A percentile compares a stretch with the other conserved stretches of the same genome.
phyloP scores from a whole-genome alignment of 2,888 invertebrate species.

The Acleris cristana region DNA sequence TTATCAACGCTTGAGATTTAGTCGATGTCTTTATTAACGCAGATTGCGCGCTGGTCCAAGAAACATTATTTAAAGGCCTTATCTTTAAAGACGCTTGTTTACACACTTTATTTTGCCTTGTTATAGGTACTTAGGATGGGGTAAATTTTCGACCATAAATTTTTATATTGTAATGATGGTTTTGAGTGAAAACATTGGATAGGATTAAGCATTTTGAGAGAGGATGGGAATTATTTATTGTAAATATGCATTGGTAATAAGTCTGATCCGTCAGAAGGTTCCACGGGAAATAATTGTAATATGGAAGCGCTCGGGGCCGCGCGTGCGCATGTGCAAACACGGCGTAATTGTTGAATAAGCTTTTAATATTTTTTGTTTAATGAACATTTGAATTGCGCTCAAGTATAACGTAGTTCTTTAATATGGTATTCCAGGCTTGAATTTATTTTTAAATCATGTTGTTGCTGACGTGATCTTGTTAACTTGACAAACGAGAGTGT shows the following conservation, averaged over 20 bases:
- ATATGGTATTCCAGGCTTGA: too few relatives aligned
- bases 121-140: constrained; percentile 21
- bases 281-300: constrained; percentile 44
- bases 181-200: constrained; percentile 20
- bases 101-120: constrained; percentile 32
- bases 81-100: constrained; percentile 39
- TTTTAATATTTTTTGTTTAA: constrained; percentile 25
- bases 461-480: too few relatives aligned
- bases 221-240: constrained; percentile 40
- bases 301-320: constrained; percentile 50
- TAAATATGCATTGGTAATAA: constrained; percentile 48
- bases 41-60: constrained; percentile 48
- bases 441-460: too few relatives aligned
- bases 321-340: constrained; percentile 51
- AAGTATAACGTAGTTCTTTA: too few relatives aligned
- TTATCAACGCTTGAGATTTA: constrained; percentile 67
- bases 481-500: too few relatives aligned
- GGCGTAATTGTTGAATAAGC: constrained; percentile 29
- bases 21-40: constrained; percentile 68
- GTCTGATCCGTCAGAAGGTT: constrained; percentile 41
- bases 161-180: constrained; percentile 42
- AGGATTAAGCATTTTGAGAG: neutral
- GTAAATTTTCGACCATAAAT: constrained; percentile 42
- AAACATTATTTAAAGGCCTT: constrained; percentile 37
- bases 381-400: neutral